Percentiles rank a stretch among this genome's conserved stretches.
phyloP scores from a whole-genome alignment of 1,140 invertebrate genomes.

The Microplitis demolitor region DNA sequence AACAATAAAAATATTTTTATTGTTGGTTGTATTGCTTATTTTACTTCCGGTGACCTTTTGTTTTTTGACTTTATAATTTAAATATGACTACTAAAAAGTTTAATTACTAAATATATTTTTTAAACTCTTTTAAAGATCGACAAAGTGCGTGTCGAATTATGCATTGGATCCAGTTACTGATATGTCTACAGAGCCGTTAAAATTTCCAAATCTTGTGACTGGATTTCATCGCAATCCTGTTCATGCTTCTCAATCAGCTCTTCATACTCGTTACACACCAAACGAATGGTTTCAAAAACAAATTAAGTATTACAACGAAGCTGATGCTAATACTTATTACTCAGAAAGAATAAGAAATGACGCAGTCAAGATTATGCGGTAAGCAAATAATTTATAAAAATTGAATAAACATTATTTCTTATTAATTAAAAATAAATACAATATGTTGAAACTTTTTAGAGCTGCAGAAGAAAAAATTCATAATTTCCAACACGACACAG shows the following conservation, averaged over 20 bases:
- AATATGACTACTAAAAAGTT: too few species aligned
- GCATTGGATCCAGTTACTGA: slow-evolving; percentile 48
- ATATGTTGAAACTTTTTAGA: slow-evolving; percentile 54
- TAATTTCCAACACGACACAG: slow-evolving; percentile 77
- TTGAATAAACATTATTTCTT: slow-evolving; percentile 14
- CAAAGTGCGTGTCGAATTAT: slow-evolving; percentile 44
- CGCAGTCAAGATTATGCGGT: slow-evolving; percentile 71
- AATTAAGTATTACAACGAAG: slow-evolving; percentile 82
- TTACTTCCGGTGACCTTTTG: too few species aligned
- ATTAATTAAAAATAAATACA: not conserved
- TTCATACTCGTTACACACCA: slow-evolving; percentile 86
- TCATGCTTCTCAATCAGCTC: slow-evolving; percentile 75
- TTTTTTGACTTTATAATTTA: too few species aligned
- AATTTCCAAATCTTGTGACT: slow-evolving; percentile 80
- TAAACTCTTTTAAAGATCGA: slow-evolving; percentile 32
- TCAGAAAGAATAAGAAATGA: slow-evolving; percentile 83
- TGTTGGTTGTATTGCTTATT: too few species aligned
- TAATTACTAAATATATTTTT: too few species aligned
- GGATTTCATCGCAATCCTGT: slow-evolving; percentile 78
- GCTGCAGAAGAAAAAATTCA: slow-evolving; percentile 79
- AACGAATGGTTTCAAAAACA: slow-evolving; percentile 90
- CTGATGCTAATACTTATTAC: slow-evolving; percentile 82
- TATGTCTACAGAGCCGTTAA: slow-evolving; percentile 74
- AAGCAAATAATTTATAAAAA: not conserved
- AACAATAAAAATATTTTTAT: too few species aligned